Evolutionary conservation across 2,888 invertebrate species (phyloP), one percentile per base, ranked within the genome.

Genomic region (Sisyra terminalis): DNA sequence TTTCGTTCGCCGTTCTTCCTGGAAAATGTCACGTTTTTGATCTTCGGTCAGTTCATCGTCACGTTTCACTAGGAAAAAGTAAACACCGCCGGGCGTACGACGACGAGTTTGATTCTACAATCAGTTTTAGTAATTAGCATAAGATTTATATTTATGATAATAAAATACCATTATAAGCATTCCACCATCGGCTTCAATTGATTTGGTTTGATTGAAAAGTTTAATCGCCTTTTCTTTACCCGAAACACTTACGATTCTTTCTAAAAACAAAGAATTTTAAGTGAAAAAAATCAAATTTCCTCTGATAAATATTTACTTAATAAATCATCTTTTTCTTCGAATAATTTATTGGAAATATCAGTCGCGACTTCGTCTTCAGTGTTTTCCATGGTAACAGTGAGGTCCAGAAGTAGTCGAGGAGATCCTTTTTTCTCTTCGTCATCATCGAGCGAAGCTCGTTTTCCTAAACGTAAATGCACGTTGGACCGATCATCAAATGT

Each of bases 81-180:
- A 90, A 36, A 90, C 76, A 15, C 90, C 90, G 9, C 90, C 90
- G 0, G 89, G 78, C 4, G 89, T 90, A 48, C 90, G 71, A 42
- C 89, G 73, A 42, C 90, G 71, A 6, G 71, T 72, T 38, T 82
- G 80, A 61, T 86, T 85, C 78, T 79, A 55, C 40, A 58, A 59
- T 47, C 46, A 15, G 39, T 45, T n/a, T n/a, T 42, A 31, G 15
- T 14, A 6, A 8, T 24, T 5, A 24, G 3, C 3, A 24, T 24
- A 24, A 24, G 7, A 5, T 5, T 24, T 24, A 24, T 24, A 7
- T 24, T 7, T 24, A 24, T 7, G 7, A 24, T 24, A 24, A 5
- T 35, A 11, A 29, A 64, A 65, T 61, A 81, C 84, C 74, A 81
- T 75, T 39, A 85, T 78, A 57, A 85, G 65, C 79, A 89, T 80